Evolutionary conservation across 2,888 invertebrate genomes (phyloP), one percentile per base, ranked within the genome.

Genomic region (Boloria selene): DNA sequence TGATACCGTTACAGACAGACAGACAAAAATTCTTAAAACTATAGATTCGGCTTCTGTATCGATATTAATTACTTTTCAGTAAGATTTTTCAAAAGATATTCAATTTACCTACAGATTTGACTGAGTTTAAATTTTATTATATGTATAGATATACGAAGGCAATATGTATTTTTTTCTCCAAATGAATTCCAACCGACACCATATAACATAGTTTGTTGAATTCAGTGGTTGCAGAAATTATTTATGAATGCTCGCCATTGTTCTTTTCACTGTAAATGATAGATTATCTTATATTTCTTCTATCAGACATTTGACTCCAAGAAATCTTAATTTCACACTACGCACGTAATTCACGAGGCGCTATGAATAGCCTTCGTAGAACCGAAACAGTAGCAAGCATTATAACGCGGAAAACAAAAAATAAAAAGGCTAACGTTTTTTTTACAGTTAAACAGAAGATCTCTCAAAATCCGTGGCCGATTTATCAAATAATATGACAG

Each of bases 401-500:
- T 67, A 52, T 67, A 70, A 66, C 66, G 66, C 66, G 68, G 66
- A 70, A 69, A 73, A 64, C 71, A 68, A 74, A 75, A 72, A 72
- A 68, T 53, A 49, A 18, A 45, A 44, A 63, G 67, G 61, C 65
- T 52, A 68, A 70, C 60, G 55, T 50, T 58, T 72, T 72, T 74
- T 59, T 72, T 67, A 74, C 78, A 79, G 77, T 80, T 77, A 83
- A 86, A 84, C 84, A 82, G 82, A 77, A 84, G 82, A 76, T 77
- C 71, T 71, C 74, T 75, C 75, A 74, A 71, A 75, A 75, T 59
- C 68, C 68, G 77, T 73, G 71, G 72, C 79, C 80, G 79, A 92
- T 92, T 86, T 86, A 90, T 92, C 91, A 91, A 85, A 83, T 83
- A 77, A 83, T 85, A 85, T 89, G 91, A 91, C 90, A 89, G 86